Percentiles rank a stretch among this genome's conserved stretches.
Conservation (phyloP, 2,113 vertebrate species). For the Nerophis ophidion region DNA sequence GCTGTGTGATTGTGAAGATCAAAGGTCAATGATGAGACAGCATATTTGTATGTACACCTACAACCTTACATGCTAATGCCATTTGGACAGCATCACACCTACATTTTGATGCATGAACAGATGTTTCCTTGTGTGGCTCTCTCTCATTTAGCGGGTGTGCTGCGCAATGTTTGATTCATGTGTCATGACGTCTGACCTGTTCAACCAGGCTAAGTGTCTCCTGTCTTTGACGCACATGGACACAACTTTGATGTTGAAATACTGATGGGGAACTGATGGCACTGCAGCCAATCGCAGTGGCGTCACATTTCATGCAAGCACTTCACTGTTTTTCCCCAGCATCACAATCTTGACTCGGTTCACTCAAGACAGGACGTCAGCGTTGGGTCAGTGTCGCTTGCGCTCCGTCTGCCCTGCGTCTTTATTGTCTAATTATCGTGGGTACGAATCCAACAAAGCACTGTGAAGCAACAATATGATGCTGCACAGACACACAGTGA, state of each 20-base stretch:
- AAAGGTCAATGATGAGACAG: too few relatives aligned
- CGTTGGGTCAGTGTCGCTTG: background rate
- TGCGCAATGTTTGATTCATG: conserved; percentile 14
- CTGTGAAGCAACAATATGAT: conserved; percentile 28
- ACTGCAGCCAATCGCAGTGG: too few relatives aligned
- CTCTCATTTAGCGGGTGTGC: background rate
- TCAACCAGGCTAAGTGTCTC: conserved; percentile 4
- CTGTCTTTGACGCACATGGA: too few relatives aligned
- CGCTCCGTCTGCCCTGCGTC: conserved; percentile 20
- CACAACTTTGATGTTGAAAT: too few relatives aligned
- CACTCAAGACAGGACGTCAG: background rate
- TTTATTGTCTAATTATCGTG: conserved; percentile 35
- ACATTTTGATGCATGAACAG: too few relatives aligned
- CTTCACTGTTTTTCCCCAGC: conserved; percentile 2
- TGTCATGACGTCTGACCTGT: conserved; percentile 3
- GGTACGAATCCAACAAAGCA: conserved; percentile 38
- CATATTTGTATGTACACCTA: too few relatives aligned
- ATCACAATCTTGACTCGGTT: conserved; percentile 18
- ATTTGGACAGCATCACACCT: too few relatives aligned
- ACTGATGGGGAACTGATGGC: too few relatives aligned
- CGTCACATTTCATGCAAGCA: too few relatives aligned
- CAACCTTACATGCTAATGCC: too few relatives aligned
- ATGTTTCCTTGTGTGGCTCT: too few relatives aligned
- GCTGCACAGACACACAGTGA: conserved; percentile 32
- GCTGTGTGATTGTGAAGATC: conserved; percentile 2